Evolutionary conservation across 2,113 vertebrate species (phyloP), one percentile per base, ranked within the genome.

Genomic region (Passer montanus): DNA sequence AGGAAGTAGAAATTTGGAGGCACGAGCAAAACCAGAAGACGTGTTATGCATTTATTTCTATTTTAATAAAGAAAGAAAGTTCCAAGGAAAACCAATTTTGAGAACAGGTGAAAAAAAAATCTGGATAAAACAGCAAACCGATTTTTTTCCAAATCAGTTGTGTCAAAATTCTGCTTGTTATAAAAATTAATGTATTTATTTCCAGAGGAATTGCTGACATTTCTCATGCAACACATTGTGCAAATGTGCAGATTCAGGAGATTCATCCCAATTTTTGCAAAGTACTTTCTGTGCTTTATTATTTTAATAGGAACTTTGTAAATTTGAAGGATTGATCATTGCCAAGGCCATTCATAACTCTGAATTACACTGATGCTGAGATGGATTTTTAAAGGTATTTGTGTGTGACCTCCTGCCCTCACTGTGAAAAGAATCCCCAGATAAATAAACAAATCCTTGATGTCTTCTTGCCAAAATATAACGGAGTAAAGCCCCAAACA

Each of bases 171-270:
- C 66, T 56, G 11, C 43, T 37, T 75, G 35, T 43, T 82, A 39
- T 12, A 21, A 63, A 44, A 17, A 1, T 1, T 18, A 19, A 9
- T 47, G 28, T 13, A 8, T 46, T 46, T 43, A 21, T 62, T 80
- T 68, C 11, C 5, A 9, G 77, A 76, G 20, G 9, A 41, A 68
- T 56, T 24, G 18, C 28, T 82, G 72, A 37, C n/a, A 50, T 83
- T 53, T 77, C 43, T 86, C 24, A 11, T 0, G 1, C 33, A 64
- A 30, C 2, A 1, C 4, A 2, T 37, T 7, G 13, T 49, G 22
- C 33, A 35, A 59, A 47, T 4, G 5, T 47, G 10, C 31, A 43
- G 14, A 6, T 69, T 80, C 46, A 24, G 83, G 43, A 73, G 20
- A 23, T 50, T 37, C 24, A 21, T 3, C 0, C 56, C 21, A 12